Percentiles rank a stretch among this genome's conserved stretches.
Evolutionary conservation across 2,113 vertebrate genomes (phyloP).

Genomic region (Neotoma lepida): DNA sequence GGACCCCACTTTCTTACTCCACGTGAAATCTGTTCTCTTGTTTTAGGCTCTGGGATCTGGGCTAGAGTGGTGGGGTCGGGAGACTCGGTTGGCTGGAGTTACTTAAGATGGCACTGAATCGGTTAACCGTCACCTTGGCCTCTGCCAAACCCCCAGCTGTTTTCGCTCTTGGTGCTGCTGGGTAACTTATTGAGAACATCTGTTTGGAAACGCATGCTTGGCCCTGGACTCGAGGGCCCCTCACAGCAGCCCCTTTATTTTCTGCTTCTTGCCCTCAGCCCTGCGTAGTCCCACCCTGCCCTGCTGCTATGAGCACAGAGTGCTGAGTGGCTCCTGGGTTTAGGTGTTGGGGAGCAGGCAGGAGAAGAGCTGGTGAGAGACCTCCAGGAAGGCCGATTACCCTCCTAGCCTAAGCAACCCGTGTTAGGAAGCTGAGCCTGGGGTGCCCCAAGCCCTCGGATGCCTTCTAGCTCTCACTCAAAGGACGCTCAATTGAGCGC

Average conservation of each 20-base stretch:
- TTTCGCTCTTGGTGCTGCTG: conserved; percentile 58
- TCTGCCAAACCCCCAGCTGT: conserved; percentile 75
- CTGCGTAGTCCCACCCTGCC: neutral
- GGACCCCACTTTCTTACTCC: neutral
- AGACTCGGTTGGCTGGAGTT: neutral
- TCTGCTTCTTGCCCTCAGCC: neutral
- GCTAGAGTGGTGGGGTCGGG: neutral
- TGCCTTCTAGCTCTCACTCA: neutral
- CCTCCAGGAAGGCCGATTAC: neutral
- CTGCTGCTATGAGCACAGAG: neutral
- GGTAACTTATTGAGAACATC: conserved; percentile 79
- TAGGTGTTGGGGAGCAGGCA: neutral
- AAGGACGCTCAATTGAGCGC: neutral
- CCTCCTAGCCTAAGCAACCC: neutral
- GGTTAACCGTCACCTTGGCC: conserved; percentile 44
- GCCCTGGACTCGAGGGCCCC: conserved; percentile 54
- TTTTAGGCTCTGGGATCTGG: neutral
- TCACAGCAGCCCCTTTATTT: conserved; percentile 35
- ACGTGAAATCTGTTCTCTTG: neutral
- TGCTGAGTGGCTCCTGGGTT: neutral
- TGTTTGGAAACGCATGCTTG: conserved; percentile 65
- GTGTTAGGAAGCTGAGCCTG: neutral
- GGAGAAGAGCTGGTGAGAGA: neutral
- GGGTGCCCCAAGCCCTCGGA: neutral
- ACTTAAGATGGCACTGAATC: neutral